These are phyloP conservation scores for Pocillopora damicornis DNA, from an alignment of 64 coral and sea anemone species.

Conservation along the genomic window DNA sequence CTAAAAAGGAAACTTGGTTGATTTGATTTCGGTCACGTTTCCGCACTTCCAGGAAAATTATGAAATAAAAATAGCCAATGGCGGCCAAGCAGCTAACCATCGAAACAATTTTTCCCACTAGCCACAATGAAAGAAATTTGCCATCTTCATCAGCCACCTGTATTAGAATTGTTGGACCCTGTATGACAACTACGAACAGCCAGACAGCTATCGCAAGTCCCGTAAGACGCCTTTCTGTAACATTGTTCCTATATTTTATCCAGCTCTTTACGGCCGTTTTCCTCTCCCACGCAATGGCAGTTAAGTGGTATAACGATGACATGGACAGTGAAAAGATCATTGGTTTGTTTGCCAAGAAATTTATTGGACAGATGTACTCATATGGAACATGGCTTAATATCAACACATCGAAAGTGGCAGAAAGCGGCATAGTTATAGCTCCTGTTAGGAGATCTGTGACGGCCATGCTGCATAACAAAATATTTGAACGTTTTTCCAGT, in stretches of 20 bases:
- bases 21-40: neutral
- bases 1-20: neutral
- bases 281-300: neutral
- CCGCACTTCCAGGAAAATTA: neutral
- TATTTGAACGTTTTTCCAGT: too few relatives aligned
- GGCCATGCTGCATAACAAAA: too few relatives aligned
- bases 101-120: neutral
- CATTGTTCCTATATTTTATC: neutral
- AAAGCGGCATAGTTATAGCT: neutral
- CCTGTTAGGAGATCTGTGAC: too few relatives aligned
- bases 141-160: neutral
- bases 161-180: neutral
- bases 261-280: neutral
- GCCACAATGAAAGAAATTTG: neutral
- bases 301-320: neutral
- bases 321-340: neutral
- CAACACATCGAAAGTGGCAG: neutral
- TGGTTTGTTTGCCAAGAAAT: neutral
- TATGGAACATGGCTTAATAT: neutral
- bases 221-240: neutral
- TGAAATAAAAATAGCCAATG: neutral
- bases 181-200: neutral
- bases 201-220: neutral
- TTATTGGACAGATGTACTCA: neutral
- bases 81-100: neutral